Conservation (phyloP, 2,888 invertebrate genomes). For the Caenorhabditis imperialis region DNA sequence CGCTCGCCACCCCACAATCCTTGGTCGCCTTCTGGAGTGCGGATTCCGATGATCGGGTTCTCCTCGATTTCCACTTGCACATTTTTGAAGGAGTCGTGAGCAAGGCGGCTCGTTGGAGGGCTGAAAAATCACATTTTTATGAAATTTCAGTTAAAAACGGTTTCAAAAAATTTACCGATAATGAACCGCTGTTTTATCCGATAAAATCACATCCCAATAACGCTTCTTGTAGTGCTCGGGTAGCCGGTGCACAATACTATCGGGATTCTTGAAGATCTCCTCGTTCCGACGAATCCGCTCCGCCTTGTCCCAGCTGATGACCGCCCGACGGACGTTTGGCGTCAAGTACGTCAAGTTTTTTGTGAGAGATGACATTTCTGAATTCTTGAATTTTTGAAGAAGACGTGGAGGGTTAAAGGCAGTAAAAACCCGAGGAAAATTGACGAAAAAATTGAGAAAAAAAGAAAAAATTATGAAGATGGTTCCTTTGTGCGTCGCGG, state of each 20-base stretch:
- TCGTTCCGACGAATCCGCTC: constrained; percentile 74
- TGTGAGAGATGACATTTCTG: constrained; percentile 62
- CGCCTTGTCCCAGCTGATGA: constrained; percentile 76
- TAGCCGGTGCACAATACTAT: constrained; percentile 75
- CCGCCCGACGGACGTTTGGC: constrained; percentile 59
- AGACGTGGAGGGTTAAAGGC: no score
- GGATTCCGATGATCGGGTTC: constrained; percentile 79
- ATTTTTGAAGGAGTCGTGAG: constrained; percentile 68
- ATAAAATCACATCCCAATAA: constrained; percentile 74
- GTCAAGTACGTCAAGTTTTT: constrained; percentile 73
- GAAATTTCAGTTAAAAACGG: neutral
- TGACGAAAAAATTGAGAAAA: constrained; percentile 8
- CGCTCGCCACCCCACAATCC: constrained; percentile 98
- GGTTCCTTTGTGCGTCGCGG: constrained; percentile 14
- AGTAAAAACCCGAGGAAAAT: neutral
- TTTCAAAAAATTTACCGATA: constrained; percentile 71
- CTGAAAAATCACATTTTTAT: constrained; percentile 41
- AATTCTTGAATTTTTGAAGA: neutral
- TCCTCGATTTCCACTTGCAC: constrained; percentile 69
- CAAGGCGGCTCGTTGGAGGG: constrained; percentile 61
- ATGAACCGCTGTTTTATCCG: constrained; percentile 79
- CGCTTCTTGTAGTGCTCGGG: constrained; percentile 74
- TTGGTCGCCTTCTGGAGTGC: constrained; percentile 86
- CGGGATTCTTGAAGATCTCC: constrained; percentile 74
- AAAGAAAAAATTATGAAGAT: neutral